These are phyloP conservation scores for Rhagonycha fulva DNA, from an alignment of 2,888 invertebrate genomes.

Conservation along the genomic window DNA sequence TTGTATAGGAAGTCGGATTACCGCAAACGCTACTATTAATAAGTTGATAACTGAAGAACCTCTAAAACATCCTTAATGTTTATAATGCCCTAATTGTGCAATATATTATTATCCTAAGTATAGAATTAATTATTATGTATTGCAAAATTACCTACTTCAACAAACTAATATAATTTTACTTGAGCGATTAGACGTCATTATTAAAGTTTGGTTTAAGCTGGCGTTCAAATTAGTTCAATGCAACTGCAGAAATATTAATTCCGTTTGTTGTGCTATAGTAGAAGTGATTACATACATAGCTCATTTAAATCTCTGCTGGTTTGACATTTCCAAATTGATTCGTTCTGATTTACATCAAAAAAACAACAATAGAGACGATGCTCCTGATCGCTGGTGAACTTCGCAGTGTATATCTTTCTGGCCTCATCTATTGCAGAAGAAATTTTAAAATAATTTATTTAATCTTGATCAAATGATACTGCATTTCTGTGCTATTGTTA, in stretches of 20 bases:
- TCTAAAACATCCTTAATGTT: not conserved
- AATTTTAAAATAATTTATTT: slow-evolving; percentile 10
- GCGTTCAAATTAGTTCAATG: not conserved
- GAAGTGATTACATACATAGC: slow-evolving; percentile 35
- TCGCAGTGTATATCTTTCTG: slow-evolving; percentile 10
- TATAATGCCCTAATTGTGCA: not conserved
- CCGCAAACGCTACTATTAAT: not conserved
- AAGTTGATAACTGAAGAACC: not conserved
- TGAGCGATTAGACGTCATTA: not conserved
- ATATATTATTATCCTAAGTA: not conserved
- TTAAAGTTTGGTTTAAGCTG: not conserved
- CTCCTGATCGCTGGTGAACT: slow-evolving; percentile 27
- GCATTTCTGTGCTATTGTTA: slow-evolving; percentile 18
- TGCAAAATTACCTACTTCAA: not conserved
- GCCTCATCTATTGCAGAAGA: slow-evolving; percentile 19
- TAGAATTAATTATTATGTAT: not conserved
- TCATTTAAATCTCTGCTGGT: slow-evolving; percentile 33
- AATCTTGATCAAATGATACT: slow-evolving; percentile 22
- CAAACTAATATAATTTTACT: not conserved
- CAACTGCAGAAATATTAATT: not conserved
- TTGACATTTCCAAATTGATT: slow-evolving; percentile 42
- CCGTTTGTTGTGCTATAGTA: not conserved
- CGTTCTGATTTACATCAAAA: slow-evolving; percentile 40
- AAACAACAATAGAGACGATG: slow-evolving; percentile 35
- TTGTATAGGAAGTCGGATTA: too few species aligned